Conservation (phyloP, 1,140 invertebrate genomes). For the Drosophila paulistorum region DNA sequence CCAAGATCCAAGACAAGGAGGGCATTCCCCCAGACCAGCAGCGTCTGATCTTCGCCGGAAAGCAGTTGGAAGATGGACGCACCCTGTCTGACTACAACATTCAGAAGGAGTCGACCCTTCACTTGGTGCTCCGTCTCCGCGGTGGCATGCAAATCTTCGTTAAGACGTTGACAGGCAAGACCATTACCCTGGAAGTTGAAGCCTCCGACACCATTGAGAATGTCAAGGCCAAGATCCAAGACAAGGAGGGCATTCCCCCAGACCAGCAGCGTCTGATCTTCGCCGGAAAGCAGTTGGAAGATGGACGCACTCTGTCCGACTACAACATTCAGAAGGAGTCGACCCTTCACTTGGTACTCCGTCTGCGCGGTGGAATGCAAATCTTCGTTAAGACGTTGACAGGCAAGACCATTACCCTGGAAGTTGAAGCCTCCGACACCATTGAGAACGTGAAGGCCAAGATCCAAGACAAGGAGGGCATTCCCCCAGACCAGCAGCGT, state of each 20-base stretch:
- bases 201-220: constrained; percentile 92
- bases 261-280: constrained; percentile 90
- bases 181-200: constrained; percentile 92
- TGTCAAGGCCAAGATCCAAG: constrained; percentile 91
- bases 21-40: constrained; percentile 91
- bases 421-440: constrained; percentile 90
- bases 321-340: constrained; percentile 96
- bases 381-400: constrained; percentile 91
- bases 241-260: constrained; percentile 89
- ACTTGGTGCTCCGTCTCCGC: constrained; percentile 92
- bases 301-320: constrained; percentile 89
- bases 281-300: constrained; percentile 87
- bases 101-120: constrained; percentile 95
- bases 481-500: constrained; percentile 88
- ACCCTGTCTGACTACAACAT: constrained; percentile 93
- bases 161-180: constrained; percentile 92
- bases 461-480: constrained; percentile 90
- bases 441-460: constrained; percentile 92
- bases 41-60: constrained; percentile 90
- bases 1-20: constrained; percentile 90
- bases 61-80: constrained; percentile 92
- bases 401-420: constrained; percentile 90
- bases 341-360: constrained; percentile 93
- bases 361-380: constrained; percentile 92
- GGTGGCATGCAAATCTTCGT: constrained; percentile 92